Evolutionary conservation across 2,888 invertebrate species (phyloP), one percentile per base, ranked within the genome.

Genomic region (Hyposoter didymator): DNA sequence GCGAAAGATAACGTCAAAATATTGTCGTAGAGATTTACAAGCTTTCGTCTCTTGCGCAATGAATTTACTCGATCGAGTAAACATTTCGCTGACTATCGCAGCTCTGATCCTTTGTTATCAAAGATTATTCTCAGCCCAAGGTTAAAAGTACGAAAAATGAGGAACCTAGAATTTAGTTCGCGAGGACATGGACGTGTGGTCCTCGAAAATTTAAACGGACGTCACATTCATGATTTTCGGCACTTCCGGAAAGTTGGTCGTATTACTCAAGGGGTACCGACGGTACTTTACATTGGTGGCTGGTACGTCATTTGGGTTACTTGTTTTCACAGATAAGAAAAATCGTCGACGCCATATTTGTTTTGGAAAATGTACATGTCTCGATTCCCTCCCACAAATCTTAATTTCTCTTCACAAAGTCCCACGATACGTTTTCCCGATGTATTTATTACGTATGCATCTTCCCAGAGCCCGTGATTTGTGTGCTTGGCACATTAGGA

Each of bases 51-150:
- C 43, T 39, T 73, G 52, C 52, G n/a, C 45, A 74, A 79, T 70
- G 43, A 70, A 64, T 74, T 79, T 67, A 82, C 17, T 64, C 45
- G 52, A 55, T 28, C 39, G 55, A 10, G 55, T 59, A 14, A 59
- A 28, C 3, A 59, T 59, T 59, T 28, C 45, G 22, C 10, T 35
- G 45, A 43, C 17, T 59, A 14, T 28, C 5, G 59, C 14, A 59
- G 14, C 59, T 5, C 14, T 28, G 14, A 28, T 59, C 28, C 28
- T 59, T 14, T 5, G 28, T 14, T 59, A 14, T 59, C 6, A 59
- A 28, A 14, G 12, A 59, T 14, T 28, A 28, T 59, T 28, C 52
- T 52, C n/a, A 1, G 8, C 0, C 28, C 28, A 10, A 59, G 28
- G 28, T 59, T 6, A 59, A 59, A 28, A 59, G 14, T 14, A 28